Evolutionary conservation across 2,888 invertebrate species (phyloP).

Genomic region (Eupithecia insigniata): DNA sequence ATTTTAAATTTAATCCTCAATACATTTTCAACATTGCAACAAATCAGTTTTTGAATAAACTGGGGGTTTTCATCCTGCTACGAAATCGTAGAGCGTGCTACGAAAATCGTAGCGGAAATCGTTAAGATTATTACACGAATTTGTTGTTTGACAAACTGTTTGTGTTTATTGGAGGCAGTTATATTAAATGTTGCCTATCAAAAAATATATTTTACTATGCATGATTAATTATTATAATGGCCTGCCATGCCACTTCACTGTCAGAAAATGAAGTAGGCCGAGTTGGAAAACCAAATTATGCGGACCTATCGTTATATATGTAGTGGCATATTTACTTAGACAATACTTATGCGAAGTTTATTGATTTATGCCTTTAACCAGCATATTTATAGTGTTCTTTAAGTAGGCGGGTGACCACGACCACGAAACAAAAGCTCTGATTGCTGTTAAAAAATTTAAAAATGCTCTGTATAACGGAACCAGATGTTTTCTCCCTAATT

Average conservation of each 20-base stretch:
- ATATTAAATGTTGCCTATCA: background rate
- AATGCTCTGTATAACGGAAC: background rate
- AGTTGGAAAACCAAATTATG: background rate
- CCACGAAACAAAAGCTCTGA: background rate
- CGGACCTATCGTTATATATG: background rate
- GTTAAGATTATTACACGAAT: background rate
- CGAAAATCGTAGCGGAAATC: slow-evolving; percentile 5
- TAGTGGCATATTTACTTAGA: background rate
- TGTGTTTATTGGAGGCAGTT: background rate
- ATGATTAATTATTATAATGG: background rate
- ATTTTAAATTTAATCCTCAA: slow-evolving; percentile 7
- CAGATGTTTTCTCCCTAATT: background rate
- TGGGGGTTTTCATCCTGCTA: background rate
- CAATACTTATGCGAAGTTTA: background rate
- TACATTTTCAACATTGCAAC: background rate
- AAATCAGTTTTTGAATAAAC: background rate
- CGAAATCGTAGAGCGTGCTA: slow-evolving; percentile 8
- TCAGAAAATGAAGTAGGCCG: background rate
- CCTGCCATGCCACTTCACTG: background rate
- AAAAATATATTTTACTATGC: background rate
- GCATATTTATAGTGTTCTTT: background rate
- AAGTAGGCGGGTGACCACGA: background rate
- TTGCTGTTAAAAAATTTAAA: background rate
- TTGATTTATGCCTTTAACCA: background rate
- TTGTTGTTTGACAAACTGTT: background rate